Conservation (phyloP, 1,140 invertebrate species). For the Bombyx mori region ASM3026992v2 NC_085120.1:8155001-8155500, state of each 20-base stretch:
- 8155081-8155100: slow-evolving; percentile 42
- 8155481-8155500: slow-evolving; percentile 89
- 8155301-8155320: slow-evolving; percentile 49
- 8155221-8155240: slow-evolving; percentile 82
- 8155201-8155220: slow-evolving; percentile 89
- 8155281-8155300: slow-evolving; percentile 85
- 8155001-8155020: too few relatives aligned
- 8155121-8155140: slow-evolving; percentile 83
- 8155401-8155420: slow-evolving; percentile 84
- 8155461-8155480: slow-evolving; percentile 83
- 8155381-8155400: slow-evolving; percentile 88
- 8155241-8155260: slow-evolving; percentile 77
- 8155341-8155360: slow-evolving; percentile 94
- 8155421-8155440: slow-evolving; percentile 76
- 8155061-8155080: too few relatives aligned
- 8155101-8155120: slow-evolving; percentile 81
- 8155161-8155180: slow-evolving; percentile 92
- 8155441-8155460: slow-evolving; percentile 67
- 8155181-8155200: slow-evolving; percentile 85
- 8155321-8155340: slow-evolving; percentile 50
- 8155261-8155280: slow-evolving; percentile 77
- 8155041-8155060: too few relatives aligned
- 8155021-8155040: too few relatives aligned
- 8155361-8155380: slow-evolving; percentile 89
- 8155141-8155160: slow-evolving; percentile 94